Evolutionary conservation across 2,113 vertebrate genomes (phyloP).

Genomic region (Donacobius atricapilla): DNA sequence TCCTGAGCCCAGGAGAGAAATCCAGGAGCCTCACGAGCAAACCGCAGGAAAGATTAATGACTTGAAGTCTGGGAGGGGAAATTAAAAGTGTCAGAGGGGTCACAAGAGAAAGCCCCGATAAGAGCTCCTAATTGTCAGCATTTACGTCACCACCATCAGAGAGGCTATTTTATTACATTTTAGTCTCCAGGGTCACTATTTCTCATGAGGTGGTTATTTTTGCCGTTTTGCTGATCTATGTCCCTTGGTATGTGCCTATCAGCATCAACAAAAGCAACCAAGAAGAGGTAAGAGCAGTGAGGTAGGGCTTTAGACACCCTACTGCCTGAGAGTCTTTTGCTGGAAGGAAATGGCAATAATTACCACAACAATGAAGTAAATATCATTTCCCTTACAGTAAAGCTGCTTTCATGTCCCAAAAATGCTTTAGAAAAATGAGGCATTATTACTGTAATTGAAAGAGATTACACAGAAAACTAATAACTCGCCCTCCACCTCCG

Average conservation of each 20-base stretch:
- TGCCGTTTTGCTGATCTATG: neutral
- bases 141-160: slow-evolving; percentile 23
- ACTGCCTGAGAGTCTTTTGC: neutral
- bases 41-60: slow-evolving; percentile 17
- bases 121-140: slow-evolving; percentile 1
- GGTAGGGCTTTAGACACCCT: neutral
- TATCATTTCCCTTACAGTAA: slow-evolving; percentile 21
- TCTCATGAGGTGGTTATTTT: slow-evolving; percentile 23
- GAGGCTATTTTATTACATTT: neutral
- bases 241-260: neutral
- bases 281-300: neutral
- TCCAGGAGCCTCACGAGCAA: neutral
- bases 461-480: neutral
- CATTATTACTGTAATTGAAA: neutral
- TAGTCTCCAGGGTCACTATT: neutral
- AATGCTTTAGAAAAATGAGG: neutral
- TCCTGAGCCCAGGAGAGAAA: neutral
- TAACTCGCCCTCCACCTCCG: neutral
- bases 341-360: slow-evolving; percentile 22
- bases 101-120: neutral
- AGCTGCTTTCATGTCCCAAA: slow-evolving; percentile 21
- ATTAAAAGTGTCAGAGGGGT: neutral
- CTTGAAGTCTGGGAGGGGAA: neutral
- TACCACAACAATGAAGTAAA: slow-evolving; percentile 24
- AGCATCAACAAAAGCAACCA: neutral